Evolutionary conservation across 2,113 vertebrate species (phyloP).

Genomic region (Nerophis lumbriciformis): DNA sequence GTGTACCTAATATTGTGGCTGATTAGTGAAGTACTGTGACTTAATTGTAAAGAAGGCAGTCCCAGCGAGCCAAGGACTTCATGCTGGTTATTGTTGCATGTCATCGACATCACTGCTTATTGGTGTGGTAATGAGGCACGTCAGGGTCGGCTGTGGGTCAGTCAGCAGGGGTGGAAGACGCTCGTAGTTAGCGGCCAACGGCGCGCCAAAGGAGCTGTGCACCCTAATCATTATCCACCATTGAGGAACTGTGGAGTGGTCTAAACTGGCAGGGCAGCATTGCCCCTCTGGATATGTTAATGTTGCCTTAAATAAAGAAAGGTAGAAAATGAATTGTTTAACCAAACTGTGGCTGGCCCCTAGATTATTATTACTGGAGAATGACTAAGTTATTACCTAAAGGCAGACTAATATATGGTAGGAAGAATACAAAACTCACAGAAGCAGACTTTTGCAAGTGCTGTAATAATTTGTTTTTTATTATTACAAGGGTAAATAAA

Average conservation of each 20-base stretch:
- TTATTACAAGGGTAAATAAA: conserved; percentile 30
- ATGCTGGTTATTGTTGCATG: conserved; percentile 18
- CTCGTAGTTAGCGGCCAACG: conserved; percentile 24
- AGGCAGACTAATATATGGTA: too few relatives aligned
- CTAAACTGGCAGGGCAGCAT: not conserved
- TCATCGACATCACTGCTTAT: conserved; percentile 36
- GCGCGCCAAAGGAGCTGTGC: conserved; percentile 3
- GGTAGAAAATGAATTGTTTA: not conserved
- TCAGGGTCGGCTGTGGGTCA: conserved; percentile 44
- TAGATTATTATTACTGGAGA: too few relatives aligned
- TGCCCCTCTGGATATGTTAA: not conserved
- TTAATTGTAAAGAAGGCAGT: conserved; percentile 30
- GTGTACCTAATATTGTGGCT: not conserved
- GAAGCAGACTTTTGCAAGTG: not conserved
- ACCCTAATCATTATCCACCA: not conserved
- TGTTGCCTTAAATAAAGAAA: not conserved
- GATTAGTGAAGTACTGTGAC: conserved; percentile 5
- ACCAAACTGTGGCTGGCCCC: too few relatives aligned
- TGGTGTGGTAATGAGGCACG: conserved; percentile 30
- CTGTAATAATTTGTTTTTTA: conserved; percentile 24
- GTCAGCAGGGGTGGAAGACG: conserved; percentile 38
- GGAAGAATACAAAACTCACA: too few relatives aligned
- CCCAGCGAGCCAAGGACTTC: conserved; percentile 31
- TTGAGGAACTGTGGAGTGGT: not conserved
- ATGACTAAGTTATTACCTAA: too few relatives aligned